Conservation (phyloP, 2,113 vertebrate species). For the Oceanodroma tethys region DNA sequence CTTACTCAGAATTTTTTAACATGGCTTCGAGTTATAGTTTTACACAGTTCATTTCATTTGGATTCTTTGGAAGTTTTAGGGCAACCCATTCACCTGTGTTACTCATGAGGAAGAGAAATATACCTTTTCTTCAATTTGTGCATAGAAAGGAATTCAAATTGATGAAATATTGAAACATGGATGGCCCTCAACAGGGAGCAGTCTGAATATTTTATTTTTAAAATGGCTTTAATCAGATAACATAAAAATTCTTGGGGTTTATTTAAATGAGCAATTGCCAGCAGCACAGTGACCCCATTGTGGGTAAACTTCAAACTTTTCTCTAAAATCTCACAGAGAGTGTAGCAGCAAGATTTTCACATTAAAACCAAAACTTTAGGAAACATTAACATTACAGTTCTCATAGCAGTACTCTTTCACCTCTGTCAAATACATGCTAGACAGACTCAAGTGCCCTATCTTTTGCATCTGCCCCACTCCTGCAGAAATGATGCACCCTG, state of each 20-base stretch:
- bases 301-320: background rate
- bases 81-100: background rate
- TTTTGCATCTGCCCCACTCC: background rate
- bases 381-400: background rate
- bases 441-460: background rate
- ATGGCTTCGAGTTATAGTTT: background rate
- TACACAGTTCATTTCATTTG: background rate
- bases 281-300: background rate
- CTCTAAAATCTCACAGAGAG: background rate
- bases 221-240: background rate
- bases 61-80: background rate
- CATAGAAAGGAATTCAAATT: background rate
- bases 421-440: background rate
- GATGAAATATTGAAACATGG: background rate
- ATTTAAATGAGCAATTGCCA: background rate
- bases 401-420: background rate
- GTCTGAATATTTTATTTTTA: background rate
- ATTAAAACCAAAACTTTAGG: background rate
- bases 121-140: background rate
- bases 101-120: background rate
- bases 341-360: background rate
- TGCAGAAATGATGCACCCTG: background rate
- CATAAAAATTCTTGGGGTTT: background rate
- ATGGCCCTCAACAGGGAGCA: background rate
- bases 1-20: background rate